Evolutionary conservation across 2,888 invertebrate genomes (phyloP), one percentile per base, ranked within the genome.

Genomic region (Ectemnius lituratus): DNA sequence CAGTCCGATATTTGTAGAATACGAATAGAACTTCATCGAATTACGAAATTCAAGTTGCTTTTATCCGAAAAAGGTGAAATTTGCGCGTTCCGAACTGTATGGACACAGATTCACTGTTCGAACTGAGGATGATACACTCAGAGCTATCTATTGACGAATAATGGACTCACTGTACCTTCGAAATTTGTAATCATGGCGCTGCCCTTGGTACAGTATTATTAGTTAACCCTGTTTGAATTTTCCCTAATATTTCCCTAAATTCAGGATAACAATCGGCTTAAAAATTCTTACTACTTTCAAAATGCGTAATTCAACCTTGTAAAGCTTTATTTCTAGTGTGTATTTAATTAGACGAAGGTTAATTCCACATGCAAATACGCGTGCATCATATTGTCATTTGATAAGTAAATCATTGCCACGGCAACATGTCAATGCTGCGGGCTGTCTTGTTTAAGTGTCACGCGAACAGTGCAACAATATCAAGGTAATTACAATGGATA

Each of bases 351-450:
- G 37, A 37, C 37, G 2, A 37, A 1, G 8, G 8, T 37, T 37
- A 37, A 37, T 52, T 52, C 52, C 18, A 6, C 18, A 16, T 52
- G 18, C 18, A 16, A 18, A 52, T 18, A 18, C 18, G 52, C 18
- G 52, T 37, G 37, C 46, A 27, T 11, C 45, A 2, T 49, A 56
- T 2, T 49, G 47, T 49, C 20, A 23, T 63, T 16, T 62, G 56
- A 58, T 2, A 14, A 60, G 28, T 16, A 45, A 62, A 28, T 45
- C 61, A 71, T 70, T 73, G 47, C 16, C 69, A 62, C 52, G 23
- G 4, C 28, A 79, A 65, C 59, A 82, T 82, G 82, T 78, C 83
- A 56, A 59, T 82, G 47, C 56, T 82, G 49, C 62, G 82, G 1
- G 60, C 73, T 20, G 75, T 70, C 18, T 58, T 80, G 61, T 75